These are phyloP conservation scores for Rhabdomys dilectus DNA, from an alignment of 2,113 vertebrate genomes.

Conservation along the genomic window DNA sequence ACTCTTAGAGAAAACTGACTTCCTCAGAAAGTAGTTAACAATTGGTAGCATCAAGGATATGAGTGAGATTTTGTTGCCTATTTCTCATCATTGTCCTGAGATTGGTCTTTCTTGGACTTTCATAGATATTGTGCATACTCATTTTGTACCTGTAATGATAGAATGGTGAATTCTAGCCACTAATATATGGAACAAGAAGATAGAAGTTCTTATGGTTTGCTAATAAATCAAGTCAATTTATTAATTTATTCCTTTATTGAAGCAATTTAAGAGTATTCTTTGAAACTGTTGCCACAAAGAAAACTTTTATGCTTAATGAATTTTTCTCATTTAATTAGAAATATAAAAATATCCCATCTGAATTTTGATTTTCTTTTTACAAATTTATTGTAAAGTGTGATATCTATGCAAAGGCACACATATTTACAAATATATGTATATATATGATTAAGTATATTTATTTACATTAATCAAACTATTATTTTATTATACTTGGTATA, in stretches of 20 bases:
- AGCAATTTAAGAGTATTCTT: background rate
- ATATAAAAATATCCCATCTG: background rate
- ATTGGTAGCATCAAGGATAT: background rate
- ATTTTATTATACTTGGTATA: background rate
- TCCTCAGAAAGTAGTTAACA: background rate
- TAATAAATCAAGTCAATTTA: background rate
- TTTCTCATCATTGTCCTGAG: background rate
- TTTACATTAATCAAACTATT: background rate
- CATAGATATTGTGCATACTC: background rate
- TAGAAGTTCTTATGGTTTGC: background rate
- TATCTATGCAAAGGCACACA: background rate
- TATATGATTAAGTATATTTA: background rate
- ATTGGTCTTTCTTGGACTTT: background rate
- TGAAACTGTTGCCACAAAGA: background rate
- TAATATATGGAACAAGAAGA: background rate
- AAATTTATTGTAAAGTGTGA: background rate
- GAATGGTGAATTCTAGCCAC: background rate
- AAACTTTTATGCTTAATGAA: background rate
- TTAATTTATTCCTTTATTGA: background rate
- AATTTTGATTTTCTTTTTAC: too few relatives aligned
- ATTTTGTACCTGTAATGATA: background rate
- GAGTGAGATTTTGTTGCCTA: background rate
- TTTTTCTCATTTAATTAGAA: background rate
- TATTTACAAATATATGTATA: background rate
- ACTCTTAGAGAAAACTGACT: background rate